These are phyloP conservation scores for Ernsta delagoae DNA, from an alignment of 2,888 invertebrate species.

Conservation along the genomic window DNA sequence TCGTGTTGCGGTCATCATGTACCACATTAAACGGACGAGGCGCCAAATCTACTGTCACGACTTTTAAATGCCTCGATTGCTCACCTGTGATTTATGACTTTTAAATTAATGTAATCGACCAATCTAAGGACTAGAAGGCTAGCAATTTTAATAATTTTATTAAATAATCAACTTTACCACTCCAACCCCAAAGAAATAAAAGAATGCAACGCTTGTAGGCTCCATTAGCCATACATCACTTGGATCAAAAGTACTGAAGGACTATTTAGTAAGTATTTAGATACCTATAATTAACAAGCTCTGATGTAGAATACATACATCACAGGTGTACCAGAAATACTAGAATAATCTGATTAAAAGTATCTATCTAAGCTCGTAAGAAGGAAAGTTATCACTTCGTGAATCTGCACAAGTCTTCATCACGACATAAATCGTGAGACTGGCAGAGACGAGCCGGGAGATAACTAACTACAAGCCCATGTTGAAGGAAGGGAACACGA, in stretches of 20 bases:
- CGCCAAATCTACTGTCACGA: slow-evolving; percentile 46
- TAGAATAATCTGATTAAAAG: slow-evolving; percentile 23
- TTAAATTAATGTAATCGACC: not conserved
- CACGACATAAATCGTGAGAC: slow-evolving; percentile 62
- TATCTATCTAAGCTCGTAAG: slow-evolving; percentile 50
- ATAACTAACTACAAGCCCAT: slow-evolving; percentile 47
- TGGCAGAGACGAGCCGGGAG: slow-evolving; percentile 45
- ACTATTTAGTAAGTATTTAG: too few relatives aligned
- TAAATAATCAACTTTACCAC: too few relatives aligned
- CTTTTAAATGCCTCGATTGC: slow-evolving; percentile 23
- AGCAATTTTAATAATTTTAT: too few relatives aligned
- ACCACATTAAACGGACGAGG: slow-evolving; percentile 37
- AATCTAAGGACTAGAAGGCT: too few relatives aligned
- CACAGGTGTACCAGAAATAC: slow-evolving; percentile 7
- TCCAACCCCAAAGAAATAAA: not conserved
- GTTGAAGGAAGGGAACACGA: slow-evolving; percentile 44
- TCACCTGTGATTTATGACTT: slow-evolving; percentile 20
- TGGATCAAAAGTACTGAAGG: not conserved
- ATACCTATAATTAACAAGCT: too few relatives aligned
- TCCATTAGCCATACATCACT: too few relatives aligned
- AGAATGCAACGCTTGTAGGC: not conserved
- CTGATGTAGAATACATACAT: slow-evolving; percentile 16
- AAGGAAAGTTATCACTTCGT: slow-evolving; percentile 70
- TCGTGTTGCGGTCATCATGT: slow-evolving; percentile 39
- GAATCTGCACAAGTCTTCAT: slow-evolving; percentile 68